These are phyloP conservation scores for Lucilia sericata DNA, from an alignment of 1,140 invertebrate genomes.

Conservation along the genomic window DNA sequence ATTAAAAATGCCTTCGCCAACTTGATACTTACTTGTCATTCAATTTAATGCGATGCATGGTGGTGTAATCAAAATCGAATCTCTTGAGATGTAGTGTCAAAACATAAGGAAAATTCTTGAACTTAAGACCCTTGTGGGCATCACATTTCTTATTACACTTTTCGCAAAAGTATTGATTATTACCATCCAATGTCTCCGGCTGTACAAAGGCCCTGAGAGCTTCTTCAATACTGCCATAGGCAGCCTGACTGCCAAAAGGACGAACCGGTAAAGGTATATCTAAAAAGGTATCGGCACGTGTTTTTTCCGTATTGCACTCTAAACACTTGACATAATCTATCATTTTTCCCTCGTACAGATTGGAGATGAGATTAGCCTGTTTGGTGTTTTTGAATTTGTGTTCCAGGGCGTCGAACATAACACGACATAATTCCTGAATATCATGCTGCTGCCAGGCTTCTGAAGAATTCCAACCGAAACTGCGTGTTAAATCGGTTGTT, in stretches of 20 bases:
- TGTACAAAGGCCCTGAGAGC: constrained; percentile 87
- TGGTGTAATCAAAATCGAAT: constrained; percentile 92
- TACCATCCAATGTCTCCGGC: constrained; percentile 86
- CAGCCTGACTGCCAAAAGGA: constrained; percentile 82
- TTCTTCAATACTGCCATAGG: constrained; percentile 88
- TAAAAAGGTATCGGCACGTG: constrained; percentile 85
- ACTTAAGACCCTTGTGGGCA: constrained; percentile 92
- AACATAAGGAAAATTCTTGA: constrained; percentile 89
- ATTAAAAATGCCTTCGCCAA: not conserved
- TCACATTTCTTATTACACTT: constrained; percentile 90
- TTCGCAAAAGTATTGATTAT: constrained; percentile 92
- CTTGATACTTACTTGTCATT: constrained; percentile 84
- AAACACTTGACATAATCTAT: constrained; percentile 94
- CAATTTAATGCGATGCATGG: constrained; percentile 88
- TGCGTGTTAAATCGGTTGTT: constrained; percentile 88
- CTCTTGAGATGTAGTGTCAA: constrained; percentile 90
- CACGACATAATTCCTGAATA: constrained; percentile 90
- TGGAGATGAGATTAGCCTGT: constrained; percentile 86
- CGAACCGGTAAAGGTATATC: constrained; percentile 91
- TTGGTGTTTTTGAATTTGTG: constrained; percentile 87
- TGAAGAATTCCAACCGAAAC: constrained; percentile 92
- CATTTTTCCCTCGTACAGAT: constrained; percentile 81
- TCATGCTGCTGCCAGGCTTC: constrained; percentile 95
- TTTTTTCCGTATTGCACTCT: constrained; percentile 88
- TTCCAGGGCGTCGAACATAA: constrained; percentile 94